Evolutionary conservation across 2,113 vertebrate genomes (phyloP), one percentile per base, ranked within the genome.

Genomic region (Otus sunia): DNA sequence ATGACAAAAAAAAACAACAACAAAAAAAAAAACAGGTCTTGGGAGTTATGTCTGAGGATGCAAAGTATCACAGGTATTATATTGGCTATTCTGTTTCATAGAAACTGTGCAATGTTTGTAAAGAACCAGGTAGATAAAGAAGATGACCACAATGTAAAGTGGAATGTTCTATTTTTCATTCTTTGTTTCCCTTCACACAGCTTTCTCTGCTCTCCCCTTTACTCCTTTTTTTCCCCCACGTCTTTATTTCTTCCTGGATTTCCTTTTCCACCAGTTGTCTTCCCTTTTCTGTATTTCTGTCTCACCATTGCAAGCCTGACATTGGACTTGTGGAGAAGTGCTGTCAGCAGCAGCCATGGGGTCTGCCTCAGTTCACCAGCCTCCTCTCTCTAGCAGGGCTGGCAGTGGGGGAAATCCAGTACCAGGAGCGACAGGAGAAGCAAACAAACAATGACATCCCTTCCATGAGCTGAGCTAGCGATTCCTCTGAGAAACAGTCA

Each of bases 221-320:
- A 27, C 10, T 62, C 3, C 12, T 17, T 26, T 53, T 19, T 2
- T 0, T 1, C 0, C 2, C 8, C 2, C 6, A 1, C 0, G 12
- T 13, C 2, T 13, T 30, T 29, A 3, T 47, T 75, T 69, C 29
- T 81, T 83, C 30, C 12, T 32, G 32, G 23, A 50, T 50, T 79
- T 86, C 6, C 6, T 80, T 91, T 86, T 45, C 53, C 29, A 41
- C 5, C 6, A 12, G 3, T 27, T 67, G 12, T 67, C 17, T 36
- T 89, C 37, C 74, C 41, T 72, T 82, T 55, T 43, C 53, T 50
- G 26, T 49, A 26, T 55, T 84, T 79, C 55, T 56, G 13, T 74
- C 19, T 89, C 43, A 63, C 4, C 16, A 5, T 4, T 37, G 34
- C n/a, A 55, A 67, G 12, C 39, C 43, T 56, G 58, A 37, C 9